phyloP scores from a whole-genome alignment of 2,797 vertebrate genomes.

The Lateolabrax maculatus region DNA sequence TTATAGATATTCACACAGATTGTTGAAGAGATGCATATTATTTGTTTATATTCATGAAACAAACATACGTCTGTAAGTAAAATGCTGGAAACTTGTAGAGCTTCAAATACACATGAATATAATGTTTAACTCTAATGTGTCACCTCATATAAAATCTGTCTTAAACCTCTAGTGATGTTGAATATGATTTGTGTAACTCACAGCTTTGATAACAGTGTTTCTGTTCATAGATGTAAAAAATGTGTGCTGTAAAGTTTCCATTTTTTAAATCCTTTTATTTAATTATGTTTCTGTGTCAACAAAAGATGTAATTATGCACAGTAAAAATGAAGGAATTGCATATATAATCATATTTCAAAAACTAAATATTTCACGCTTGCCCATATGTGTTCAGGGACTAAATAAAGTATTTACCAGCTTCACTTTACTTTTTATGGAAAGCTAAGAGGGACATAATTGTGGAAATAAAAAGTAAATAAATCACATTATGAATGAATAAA shows the following conservation, averaged over 20 bases:
- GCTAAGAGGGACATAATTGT: not conserved
- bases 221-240: not conserved
- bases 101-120: not conserved
- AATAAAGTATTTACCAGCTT: not conserved
- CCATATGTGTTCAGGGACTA: not conserved
- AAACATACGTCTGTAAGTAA: not conserved
- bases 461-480: not conserved
- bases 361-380: not conserved
- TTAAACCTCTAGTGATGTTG: not conserved
- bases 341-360: conserved; percentile 8
- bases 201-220: not conserved
- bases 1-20: not conserved
- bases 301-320: not conserved
- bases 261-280: not conserved
- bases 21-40: not conserved
- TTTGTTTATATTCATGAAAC: not conserved
- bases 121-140: not conserved
- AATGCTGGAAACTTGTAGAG: not conserved
- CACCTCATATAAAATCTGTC: not conserved
- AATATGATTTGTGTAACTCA: not conserved
- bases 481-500: not conserved
- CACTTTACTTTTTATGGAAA: not conserved
- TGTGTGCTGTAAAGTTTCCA: not conserved
- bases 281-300: not conserved
- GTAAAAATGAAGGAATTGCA: not conserved